phyloP scores from a whole-genome alignment of 2,113 vertebrate species.

The Todiramphus chloris region DNA sequence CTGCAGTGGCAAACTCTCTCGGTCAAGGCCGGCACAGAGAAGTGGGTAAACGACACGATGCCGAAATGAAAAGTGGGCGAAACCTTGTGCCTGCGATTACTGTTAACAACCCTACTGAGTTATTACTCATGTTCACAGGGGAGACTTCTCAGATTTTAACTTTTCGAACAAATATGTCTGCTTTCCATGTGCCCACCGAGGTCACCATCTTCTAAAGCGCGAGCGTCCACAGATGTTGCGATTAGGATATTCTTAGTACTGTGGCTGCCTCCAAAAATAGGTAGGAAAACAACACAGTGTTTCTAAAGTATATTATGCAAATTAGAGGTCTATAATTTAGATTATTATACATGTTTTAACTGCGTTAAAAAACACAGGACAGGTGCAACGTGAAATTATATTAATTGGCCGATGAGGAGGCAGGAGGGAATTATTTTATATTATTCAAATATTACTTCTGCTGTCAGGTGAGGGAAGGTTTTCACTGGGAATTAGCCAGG shows the following conservation, averaged over 20 bases:
- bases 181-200: neutral
- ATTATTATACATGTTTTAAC: neutral
- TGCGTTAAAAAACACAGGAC: neutral
- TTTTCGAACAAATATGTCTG: neutral
- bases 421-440: neutral
- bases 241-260: neutral
- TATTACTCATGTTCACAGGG: neutral
- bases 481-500: neutral
- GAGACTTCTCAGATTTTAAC: neutral
- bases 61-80: neutral
- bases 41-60: fast-evolving
- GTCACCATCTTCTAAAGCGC: neutral
- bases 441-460: neutral
- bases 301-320: constrained; percentile 7
- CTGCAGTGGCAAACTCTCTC: neutral
- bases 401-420: neutral
- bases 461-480: neutral
- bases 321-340: constrained; percentile 6
- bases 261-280: neutral
- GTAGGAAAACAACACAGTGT: neutral
- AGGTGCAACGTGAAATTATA: neutral
- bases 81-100: fast-evolving
- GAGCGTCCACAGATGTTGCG: fast-evolving
- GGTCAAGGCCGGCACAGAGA: fast-evolving
- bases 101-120: neutral